These are phyloP conservation scores for Leptopilina syphax DNA, from an alignment of 2,888 invertebrate species.

Conservation along the genomic window DNA sequence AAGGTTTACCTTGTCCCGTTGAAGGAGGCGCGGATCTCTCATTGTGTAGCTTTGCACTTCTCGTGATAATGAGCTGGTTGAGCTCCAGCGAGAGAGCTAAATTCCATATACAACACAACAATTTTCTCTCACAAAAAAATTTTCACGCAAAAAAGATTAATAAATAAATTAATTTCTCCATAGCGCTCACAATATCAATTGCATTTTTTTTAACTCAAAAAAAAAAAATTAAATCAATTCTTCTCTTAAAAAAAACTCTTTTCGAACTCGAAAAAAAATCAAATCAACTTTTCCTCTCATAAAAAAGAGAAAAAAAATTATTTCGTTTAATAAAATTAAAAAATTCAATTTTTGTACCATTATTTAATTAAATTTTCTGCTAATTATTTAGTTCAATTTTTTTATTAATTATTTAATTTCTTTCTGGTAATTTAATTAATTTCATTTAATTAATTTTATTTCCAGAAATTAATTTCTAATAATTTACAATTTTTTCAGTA, in stretches of 20 bases:
- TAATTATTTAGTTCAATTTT: no score
- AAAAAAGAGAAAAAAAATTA: neutral
- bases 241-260: neutral
- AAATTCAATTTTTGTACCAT: no score
- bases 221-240: neutral
- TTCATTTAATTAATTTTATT: no score
- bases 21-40: constrained; percentile 77
- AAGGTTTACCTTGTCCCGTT: constrained; percentile 74
- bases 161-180: constrained; percentile 38
- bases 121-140: constrained; percentile 71
- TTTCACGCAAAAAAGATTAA: constrained; percentile 48
- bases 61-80: constrained; percentile 81
- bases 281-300: no score
- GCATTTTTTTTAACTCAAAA: no score
- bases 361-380: no score
- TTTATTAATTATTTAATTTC: no score
- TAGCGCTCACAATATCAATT: constrained; percentile 32
- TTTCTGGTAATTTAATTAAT: no score
- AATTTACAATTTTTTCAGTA: no score
- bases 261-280: neutral
- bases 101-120: constrained; percentile 78
- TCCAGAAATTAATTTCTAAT: no score
- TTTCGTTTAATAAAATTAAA: no score
- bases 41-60: constrained; percentile 81
- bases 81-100: constrained; percentile 83